A percentile compares a stretch with the other conserved stretches of the same genome.
These are phyloP conservation scores for Acrossocheilus wenchowensis DNA, from an alignment of 2,797 vertebrate species.

Conservation along the genomic window DNA sequence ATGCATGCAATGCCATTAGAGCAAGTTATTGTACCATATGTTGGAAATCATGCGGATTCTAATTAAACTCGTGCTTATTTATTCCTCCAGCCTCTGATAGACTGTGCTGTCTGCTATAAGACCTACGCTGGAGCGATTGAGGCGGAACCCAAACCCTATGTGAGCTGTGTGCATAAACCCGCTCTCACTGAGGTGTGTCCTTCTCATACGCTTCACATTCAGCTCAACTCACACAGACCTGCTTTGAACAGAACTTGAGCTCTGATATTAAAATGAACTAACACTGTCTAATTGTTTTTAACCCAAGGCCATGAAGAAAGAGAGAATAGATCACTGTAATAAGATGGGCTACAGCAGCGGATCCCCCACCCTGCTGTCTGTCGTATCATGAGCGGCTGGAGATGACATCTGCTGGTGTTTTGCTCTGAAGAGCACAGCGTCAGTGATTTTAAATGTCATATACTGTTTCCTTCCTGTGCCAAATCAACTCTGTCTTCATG, in stretches of 20 bases:
- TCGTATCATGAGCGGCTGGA: not conserved
- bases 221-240: not conserved
- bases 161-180: constrained; percentile 69
- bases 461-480: not conserved
- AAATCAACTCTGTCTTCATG: not conserved
- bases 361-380: constrained; percentile 65
- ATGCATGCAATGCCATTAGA: not conserved
- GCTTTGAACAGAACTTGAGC: not conserved
- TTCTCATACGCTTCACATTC: not conserved
- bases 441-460: not conserved
- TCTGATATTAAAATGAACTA: not conserved
- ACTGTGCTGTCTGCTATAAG: constrained; percentile 76
- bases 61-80: not conserved
- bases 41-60: not conserved
- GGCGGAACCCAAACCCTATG: constrained; percentile 70
- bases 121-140: constrained; percentile 67
- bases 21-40: not conserved
- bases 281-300: not conserved
- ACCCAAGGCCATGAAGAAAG: constrained; percentile 66
- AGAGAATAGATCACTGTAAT: constrained; percentile 68
- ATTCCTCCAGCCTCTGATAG: constrained; percentile 72
- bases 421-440: not conserved
- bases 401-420: not conserved
- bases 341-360: constrained; percentile 67
- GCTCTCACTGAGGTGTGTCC: constrained; percentile 40